These are phyloP conservation scores for Macrosoma leucophasiata DNA, from an alignment of 2,888 invertebrate genomes.

Conservation along the genomic window DNA sequence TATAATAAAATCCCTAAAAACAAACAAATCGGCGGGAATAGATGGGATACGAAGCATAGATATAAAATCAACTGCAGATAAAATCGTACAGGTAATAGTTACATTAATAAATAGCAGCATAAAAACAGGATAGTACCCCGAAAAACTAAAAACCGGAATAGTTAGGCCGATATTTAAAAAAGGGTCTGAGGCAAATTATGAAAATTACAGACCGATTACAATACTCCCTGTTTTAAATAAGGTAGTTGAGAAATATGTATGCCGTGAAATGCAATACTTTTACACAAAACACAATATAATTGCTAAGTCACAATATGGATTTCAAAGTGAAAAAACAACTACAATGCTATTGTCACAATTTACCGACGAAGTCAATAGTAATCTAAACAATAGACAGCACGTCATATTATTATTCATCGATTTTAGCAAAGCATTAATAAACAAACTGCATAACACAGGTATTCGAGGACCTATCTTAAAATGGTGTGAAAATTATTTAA, in stretches of 20 bases:
- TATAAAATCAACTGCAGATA: constrained; percentile 6
- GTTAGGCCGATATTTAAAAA: constrained; percentile 21
- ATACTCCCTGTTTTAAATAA: constrained; percentile 5
- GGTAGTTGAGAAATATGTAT: constrained; percentile 8
- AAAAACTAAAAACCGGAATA: constrained; percentile 18
- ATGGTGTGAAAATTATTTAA: constrained; percentile 16
- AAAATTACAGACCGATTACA: constrained; percentile 13
- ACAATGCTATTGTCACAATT: constrained; percentile 4
- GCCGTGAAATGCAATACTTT: constrained; percentile 2
- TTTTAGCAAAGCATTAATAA: constrained; percentile 9
- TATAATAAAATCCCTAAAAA: constrained; percentile 2
- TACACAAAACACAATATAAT: constrained; percentile 4
- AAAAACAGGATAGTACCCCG: constrained; percentile 10
- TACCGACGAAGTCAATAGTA: no score
- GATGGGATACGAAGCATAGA: constrained; percentile 18
- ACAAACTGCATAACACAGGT: constrained; percentile 2
- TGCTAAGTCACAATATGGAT: constrained; percentile 5
- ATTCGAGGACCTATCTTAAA: constrained; percentile 11
- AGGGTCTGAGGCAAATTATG: background rate
- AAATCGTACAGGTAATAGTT: no score
- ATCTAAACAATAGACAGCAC: no score
- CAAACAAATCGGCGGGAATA: constrained; percentile 19
- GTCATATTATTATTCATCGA: no score
- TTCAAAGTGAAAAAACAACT: constrained; percentile 4
- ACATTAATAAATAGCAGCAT: constrained; percentile 16